Conservation (phyloP, 92 coral and sea anemone species). For the Desmophyllum pertusum region DNA sequence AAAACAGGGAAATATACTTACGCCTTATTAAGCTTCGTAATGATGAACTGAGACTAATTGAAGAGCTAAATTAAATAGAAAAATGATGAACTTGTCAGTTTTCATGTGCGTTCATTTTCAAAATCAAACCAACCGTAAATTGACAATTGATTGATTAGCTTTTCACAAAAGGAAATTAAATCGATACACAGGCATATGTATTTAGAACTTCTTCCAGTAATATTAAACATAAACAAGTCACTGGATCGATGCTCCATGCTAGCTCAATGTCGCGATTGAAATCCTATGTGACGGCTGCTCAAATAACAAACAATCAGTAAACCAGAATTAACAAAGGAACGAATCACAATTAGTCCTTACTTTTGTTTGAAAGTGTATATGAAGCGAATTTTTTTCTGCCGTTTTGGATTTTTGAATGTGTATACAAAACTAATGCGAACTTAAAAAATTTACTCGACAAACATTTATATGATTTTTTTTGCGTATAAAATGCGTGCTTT, state of each 20-base stretch:
- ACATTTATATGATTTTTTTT: no score
- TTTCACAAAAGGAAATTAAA: conserved; percentile 14
- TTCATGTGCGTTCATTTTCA: not conserved
- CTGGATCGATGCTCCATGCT: not conserved
- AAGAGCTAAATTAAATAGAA: not conserved
- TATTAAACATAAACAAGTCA: not conserved
- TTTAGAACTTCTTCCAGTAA: no score
- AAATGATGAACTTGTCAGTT: not conserved
- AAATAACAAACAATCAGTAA: not conserved
- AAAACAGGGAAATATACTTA: not conserved
- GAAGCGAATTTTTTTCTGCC: no score
- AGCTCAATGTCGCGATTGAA: not conserved
- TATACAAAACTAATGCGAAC: no score
- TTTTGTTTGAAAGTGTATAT: not conserved
- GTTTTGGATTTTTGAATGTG: not conserved
- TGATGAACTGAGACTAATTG: not conserved
- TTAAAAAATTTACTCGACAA: no score
- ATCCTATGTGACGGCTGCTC: not conserved
- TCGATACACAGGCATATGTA: not conserved
- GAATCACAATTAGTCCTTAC: not conserved
- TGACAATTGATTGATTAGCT: conserved; percentile 19
- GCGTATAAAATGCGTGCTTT: no score
- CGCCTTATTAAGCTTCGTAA: not conserved
- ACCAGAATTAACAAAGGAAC: not conserved
- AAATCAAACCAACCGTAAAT: not conserved